Conservation (phyloP, 2,888 invertebrate genomes). For the Endomychus coccineus region DNA sequence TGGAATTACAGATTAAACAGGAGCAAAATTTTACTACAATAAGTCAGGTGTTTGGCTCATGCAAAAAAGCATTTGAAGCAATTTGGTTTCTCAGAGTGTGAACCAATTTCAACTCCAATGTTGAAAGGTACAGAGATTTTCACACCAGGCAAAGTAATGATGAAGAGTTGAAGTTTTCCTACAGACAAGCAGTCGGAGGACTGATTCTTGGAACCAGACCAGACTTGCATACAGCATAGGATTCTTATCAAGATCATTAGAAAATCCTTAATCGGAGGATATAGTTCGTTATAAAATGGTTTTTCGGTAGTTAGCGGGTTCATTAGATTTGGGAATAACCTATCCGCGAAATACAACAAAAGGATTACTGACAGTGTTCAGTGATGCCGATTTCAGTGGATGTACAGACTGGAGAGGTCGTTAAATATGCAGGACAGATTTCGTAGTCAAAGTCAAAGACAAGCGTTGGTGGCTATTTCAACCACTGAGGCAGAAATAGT, state of each 20-base stretch:
- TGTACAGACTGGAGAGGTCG: too few species aligned
- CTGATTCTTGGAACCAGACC: constrained; percentile 11
- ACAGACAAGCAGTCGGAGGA: constrained; percentile 10
- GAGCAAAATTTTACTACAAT: constrained; percentile 5
- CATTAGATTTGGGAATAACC: constrained; percentile 22
- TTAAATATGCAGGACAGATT: too few species aligned
- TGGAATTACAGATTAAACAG: constrained; percentile 20
- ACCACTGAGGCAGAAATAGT: too few species aligned
- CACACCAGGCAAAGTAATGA: constrained; percentile 12
- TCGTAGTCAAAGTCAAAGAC: too few species aligned
- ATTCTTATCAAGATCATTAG: constrained; percentile 22
- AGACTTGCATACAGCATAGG: constrained; percentile 24
- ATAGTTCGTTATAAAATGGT: constrained; percentile 29
- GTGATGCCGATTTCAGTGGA: constrained; percentile 34
- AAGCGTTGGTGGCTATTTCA: too few species aligned
- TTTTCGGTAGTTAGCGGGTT: constrained; percentile 29
- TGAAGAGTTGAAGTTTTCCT: too few species aligned
- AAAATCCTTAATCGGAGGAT: constrained; percentile 26
- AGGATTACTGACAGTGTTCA: constrained; percentile 21
- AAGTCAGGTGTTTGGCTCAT: constrained; percentile 4
- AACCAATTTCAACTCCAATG: constrained; percentile 13
- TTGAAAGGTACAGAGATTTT: constrained; percentile 28
- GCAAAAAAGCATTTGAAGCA: constrained; percentile 4
- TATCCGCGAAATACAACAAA: constrained; percentile 16
- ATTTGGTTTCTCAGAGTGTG: constrained; percentile 9